These are phyloP conservation scores for Gnathonemus longibarbis DNA, from an alignment of 2,113 vertebrate genomes.

Conservation along the genomic window DNA sequence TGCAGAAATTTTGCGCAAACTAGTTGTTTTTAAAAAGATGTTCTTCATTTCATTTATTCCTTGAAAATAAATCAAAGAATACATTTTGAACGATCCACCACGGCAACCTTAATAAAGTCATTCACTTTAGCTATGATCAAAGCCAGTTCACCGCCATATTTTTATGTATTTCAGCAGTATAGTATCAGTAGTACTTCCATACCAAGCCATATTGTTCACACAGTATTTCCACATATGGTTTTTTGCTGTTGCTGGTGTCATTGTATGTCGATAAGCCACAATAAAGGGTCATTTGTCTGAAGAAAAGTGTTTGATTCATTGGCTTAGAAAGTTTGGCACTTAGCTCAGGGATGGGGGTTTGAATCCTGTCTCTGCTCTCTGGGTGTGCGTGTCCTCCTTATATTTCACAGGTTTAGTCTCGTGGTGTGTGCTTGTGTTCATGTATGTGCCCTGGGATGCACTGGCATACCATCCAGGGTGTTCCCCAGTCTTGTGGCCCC, in stretches of 20 bases:
- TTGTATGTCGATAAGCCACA: not conserved
- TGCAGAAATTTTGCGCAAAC: not conserved
- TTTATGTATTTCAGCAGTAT: not conserved
- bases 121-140: not conserved
- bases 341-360: not conserved
- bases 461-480: not conserved
- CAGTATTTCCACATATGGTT: not conserved
- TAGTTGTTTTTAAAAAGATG: not conserved
- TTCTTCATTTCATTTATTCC: not conserved
- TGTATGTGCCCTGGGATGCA: not conserved
- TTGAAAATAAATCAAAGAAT: not conserved
- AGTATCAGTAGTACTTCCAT: slow-evolving; percentile 2
- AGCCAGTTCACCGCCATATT: not conserved
- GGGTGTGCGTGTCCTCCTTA: not conserved
- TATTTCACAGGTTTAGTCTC: not conserved
- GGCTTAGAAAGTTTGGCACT: not conserved
- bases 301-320: not conserved
- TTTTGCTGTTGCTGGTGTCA: slow-evolving; percentile 13
- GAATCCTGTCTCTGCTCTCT: not conserved
- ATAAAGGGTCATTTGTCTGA: not conserved
- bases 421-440: not conserved
- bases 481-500: not conserved
- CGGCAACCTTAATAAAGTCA: not conserved
- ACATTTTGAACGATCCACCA: not conserved
- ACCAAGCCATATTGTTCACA: not conserved